These are phyloP conservation scores for Eurystomus glaucurus DNA, from an alignment of 2,797 vertebrate species.

Conservation along the genomic window DNA sequence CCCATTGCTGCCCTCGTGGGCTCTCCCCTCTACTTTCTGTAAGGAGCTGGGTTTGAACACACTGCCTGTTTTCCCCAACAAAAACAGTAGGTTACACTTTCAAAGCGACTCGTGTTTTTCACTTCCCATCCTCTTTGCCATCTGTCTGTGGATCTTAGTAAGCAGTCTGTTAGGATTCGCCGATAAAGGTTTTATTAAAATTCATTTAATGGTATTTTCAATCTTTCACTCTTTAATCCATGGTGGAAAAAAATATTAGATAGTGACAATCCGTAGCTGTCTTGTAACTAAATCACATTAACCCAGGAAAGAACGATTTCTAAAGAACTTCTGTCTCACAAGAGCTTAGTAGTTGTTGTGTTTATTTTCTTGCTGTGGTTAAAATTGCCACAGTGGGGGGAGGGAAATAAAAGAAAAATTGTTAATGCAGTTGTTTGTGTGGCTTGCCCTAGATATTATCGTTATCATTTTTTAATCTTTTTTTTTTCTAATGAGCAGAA, in stretches of 20 bases:
- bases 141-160: slow-evolving; percentile 53
- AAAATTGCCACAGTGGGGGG: neutral
- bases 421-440: slow-evolving; percentile 63
- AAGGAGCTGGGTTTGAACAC: neutral
- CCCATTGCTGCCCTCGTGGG: accelerated
- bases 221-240: slow-evolving; percentile 48
- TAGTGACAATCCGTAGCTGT: slow-evolving; percentile 25
- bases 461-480: neutral
- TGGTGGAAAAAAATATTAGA: slow-evolving; percentile 48
- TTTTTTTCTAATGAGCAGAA: slow-evolving; percentile 60
- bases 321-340: slow-evolving; percentile 39
- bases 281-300: slow-evolving; percentile 32
- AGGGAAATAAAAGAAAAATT: neutral
- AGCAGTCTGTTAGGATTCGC: slow-evolving; percentile 33
- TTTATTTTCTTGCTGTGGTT: slow-evolving; percentile 65
- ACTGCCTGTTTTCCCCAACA: neutral
- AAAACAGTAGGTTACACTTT: slow-evolving; percentile 23
- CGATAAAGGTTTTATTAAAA: slow-evolving; percentile 62
- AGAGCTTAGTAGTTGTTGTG: slow-evolving; percentile 43
- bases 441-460: slow-evolving; percentile 72
- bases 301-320: slow-evolving; percentile 27
- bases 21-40: neutral
- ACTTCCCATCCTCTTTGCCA: slow-evolving; percentile 60
- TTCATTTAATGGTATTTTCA: slow-evolving; percentile 63
- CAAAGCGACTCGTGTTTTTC: slow-evolving; percentile 10